Evolutionary conservation across 1,140 invertebrate species (phyloP).

Genomic region (Catajapyx aquilonaris): DNA sequence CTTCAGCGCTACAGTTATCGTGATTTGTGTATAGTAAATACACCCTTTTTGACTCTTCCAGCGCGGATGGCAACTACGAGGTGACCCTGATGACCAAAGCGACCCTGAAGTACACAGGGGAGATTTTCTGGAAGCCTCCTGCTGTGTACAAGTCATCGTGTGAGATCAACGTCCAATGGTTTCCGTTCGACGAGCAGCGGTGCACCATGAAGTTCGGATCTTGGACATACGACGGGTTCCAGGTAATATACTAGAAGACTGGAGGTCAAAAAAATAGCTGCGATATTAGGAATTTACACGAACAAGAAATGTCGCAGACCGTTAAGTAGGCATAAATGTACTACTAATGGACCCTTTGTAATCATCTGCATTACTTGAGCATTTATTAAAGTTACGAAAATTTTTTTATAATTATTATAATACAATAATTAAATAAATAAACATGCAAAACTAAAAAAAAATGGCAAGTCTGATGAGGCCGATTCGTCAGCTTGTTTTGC

Average conservation of each 20-base stretch:
- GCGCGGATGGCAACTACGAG: conserved; percentile 92
- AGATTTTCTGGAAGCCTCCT: conserved; percentile 91
- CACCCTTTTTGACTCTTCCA: no score
- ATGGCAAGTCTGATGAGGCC: no score
- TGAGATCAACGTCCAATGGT: conserved; percentile 88
- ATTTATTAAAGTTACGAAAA: no score
- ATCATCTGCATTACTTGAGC: no score
- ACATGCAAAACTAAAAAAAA: no score
- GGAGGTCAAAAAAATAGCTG: no score
- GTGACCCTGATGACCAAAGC: conserved; percentile 94
- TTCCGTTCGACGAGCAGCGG: conserved; percentile 82
- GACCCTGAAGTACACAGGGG: conserved; percentile 67
- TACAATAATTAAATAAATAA: no score
- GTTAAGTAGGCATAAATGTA: neutral
- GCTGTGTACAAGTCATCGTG: conserved; percentile 98
- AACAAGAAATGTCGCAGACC: neutral
- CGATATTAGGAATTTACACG: no score
- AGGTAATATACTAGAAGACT: no score
- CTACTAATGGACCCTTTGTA: neutral
- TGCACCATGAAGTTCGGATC: conserved; percentile 93
- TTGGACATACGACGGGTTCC: conserved; percentile 80
- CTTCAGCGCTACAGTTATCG: no score
- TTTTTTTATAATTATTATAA: no score
- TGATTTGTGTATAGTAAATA: no score
- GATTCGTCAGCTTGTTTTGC: neutral